Evolutionary conservation across 2,888 invertebrate genomes (phyloP), one percentile per base, ranked within the genome.

Genomic region (Macrosoma leucophasiata): DNA sequence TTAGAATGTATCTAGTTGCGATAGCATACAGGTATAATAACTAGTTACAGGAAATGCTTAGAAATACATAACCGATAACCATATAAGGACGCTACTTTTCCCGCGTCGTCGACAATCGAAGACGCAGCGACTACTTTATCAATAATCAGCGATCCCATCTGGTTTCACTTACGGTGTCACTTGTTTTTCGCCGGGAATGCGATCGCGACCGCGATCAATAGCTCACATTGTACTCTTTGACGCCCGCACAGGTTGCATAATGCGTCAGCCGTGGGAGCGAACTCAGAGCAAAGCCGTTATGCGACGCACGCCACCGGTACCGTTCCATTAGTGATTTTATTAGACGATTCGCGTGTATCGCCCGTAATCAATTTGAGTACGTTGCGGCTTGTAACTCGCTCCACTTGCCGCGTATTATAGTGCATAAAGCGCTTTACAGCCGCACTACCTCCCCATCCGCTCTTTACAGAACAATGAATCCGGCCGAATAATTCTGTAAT

Each of bases 291-390:
- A 51, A 57, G 65, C 82, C 81, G 82, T 78, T 82, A 84, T 71
- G 72, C 74, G 78, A 75, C 75, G 71, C 77, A 78, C 78, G 78
- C 75, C 72, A 74, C 62, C 62, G 56, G 68, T 84, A 81, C 82
- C 84, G 82, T 84, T 81, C 73, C 62, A 75, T 75, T 77, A 73
- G 69, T 64, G 76, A 84, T 81, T 79, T 79, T 81, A 81, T 82
- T 76, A 79, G 73, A 78, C 70, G 69, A 75, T 71, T 78, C 76
- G 71, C 77, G 71, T 79, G 76, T 77, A 76, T 74, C 62, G 69
- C 62, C 56, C 62, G 69, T 72, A 75, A 82, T 79, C 78, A 76
- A 81, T 82, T 79, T 70, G 61, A 67, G 59, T 56, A 59, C 55
- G 54, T 48, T 60, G 62, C 63, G 64, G 53, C 70, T 54, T 68